Percentiles rank a stretch among this genome's conserved stretches.
Evolutionary conservation across 2,113 vertebrate species (phyloP).

Genomic region (Pelusios castaneus): DNA sequence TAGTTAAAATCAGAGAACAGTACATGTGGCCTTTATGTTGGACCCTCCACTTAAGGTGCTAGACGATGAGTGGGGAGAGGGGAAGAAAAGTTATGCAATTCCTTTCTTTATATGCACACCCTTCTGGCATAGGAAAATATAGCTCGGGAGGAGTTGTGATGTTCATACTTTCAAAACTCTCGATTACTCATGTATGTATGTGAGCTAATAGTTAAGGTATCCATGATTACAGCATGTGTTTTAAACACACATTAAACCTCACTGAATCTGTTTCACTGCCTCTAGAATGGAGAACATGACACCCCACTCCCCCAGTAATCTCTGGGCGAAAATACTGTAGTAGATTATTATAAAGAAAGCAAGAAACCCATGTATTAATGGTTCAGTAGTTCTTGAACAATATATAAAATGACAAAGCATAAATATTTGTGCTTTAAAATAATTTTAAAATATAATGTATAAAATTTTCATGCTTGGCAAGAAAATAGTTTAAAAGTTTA

Average conservation of each 20-base stretch:
- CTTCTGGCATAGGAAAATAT: neutral
- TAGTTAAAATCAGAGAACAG: too few species aligned
- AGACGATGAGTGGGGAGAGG: neutral
- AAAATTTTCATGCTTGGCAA: neutral
- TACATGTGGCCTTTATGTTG: neutral
- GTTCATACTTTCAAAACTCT: neutral
- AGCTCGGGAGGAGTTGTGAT: neutral
- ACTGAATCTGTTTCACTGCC: neutral
- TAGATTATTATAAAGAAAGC: neutral
- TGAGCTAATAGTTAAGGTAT: neutral
- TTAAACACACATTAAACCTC: neutral
- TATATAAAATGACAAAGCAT: neutral
- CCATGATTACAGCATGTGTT: neutral
- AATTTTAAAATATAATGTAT: neutral
- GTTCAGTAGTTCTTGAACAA: neutral
- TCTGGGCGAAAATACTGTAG: neutral
- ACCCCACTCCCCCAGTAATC: too few species aligned
- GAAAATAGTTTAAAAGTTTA: conserved; percentile 3
- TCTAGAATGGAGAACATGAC: neutral
- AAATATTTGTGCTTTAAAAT: neutral
- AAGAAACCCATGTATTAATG: neutral
- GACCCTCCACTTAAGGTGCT: neutral
- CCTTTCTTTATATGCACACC: neutral
- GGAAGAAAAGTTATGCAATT: neutral
- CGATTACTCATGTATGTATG: neutral